A percentile compares a stretch with the other conserved stretches of the same genome.
These are phyloP conservation scores for Sceloporus undulatus DNA, from an alignment of 2,113 vertebrate genomes.

Conservation along the genomic window DNA sequence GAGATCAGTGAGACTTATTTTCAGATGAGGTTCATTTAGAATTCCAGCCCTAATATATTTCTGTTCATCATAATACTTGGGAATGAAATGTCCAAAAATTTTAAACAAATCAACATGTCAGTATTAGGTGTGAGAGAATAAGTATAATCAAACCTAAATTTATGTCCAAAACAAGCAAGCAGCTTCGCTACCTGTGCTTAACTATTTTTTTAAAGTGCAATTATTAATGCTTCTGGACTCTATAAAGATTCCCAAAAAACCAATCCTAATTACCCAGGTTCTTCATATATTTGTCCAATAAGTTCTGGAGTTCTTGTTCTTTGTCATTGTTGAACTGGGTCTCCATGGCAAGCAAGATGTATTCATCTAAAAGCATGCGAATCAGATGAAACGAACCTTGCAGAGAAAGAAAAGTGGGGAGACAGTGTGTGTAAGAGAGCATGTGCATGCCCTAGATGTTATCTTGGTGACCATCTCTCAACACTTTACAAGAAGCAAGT, in stretches of 20 bases:
- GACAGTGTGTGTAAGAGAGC: conserved; percentile 33
- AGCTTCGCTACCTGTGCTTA: neutral
- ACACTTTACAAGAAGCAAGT: conserved; percentile 77
- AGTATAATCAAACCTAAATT: neutral
- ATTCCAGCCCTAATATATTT: neutral
- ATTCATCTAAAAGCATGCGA: conserved; percentile 97
- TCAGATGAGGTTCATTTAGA: neutral
- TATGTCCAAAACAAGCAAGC: neutral
- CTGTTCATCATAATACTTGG: neutral
- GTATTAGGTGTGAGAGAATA: neutral
- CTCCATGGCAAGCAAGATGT: conserved; percentile 96
- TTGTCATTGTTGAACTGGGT: conserved; percentile 99
- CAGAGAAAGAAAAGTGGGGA: conserved; percentile 46
- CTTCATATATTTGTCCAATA: conserved; percentile 98
- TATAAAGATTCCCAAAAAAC: conserved; percentile 17
- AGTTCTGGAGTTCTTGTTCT: conserved; percentile 96
- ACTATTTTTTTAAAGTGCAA: neutral
- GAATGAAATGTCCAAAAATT: neutral
- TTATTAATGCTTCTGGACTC: conserved; percentile 16
- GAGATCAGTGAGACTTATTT: neutral
- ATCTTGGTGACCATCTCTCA: conserved; percentile 84
- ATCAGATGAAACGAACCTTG: conserved; percentile 98
- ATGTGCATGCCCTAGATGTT: conserved; percentile 62
- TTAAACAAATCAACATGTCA: neutral
- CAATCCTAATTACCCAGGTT: conserved; percentile 87